Evolutionary conservation across 2,888 invertebrate species (phyloP).

Genomic region (Xanthia icteritia): DNA sequence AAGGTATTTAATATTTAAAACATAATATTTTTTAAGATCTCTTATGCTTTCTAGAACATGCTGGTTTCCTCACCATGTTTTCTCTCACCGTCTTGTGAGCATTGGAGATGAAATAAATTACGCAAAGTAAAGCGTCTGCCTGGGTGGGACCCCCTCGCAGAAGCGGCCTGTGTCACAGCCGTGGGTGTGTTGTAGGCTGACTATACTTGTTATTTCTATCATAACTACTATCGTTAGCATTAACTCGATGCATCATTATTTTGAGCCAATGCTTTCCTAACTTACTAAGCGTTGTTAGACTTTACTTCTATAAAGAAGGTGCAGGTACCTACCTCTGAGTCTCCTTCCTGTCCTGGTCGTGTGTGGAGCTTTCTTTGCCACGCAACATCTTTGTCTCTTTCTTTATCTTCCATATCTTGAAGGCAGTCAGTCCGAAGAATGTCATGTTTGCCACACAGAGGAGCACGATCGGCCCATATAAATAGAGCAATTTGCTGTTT

Average conservation of each 20-base stretch:
- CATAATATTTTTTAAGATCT: too few relatives aligned
- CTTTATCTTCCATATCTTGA: constrained; percentile 83
- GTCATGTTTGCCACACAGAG: constrained; percentile 82
- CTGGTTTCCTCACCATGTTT: background rate
- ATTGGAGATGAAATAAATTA: background rate
- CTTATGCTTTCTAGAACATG: background rate
- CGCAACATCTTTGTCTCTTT: constrained; percentile 82
- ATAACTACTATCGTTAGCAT: background rate
- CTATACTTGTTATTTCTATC: background rate
- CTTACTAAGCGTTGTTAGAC: background rate
- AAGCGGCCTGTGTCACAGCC: background rate
- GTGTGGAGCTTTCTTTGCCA: constrained; percentile 81
- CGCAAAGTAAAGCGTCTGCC: too few relatives aligned
- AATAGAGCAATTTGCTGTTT: constrained; percentile 79
- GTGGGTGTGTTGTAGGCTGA: too few relatives aligned
- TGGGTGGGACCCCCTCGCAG: background rate
- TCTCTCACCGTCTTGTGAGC: background rate
- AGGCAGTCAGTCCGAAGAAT: constrained; percentile 83
- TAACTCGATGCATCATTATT: background rate
- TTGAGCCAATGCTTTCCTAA: background rate
- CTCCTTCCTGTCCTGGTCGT: constrained; percentile 81
- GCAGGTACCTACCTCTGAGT: constrained; percentile 78
- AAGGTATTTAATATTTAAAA: background rate
- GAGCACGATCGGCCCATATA: constrained; percentile 83
- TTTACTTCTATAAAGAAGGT: background rate